Conservation (phyloP, 1,140 invertebrate genomes). For the Penaeus chinensis region DNA sequence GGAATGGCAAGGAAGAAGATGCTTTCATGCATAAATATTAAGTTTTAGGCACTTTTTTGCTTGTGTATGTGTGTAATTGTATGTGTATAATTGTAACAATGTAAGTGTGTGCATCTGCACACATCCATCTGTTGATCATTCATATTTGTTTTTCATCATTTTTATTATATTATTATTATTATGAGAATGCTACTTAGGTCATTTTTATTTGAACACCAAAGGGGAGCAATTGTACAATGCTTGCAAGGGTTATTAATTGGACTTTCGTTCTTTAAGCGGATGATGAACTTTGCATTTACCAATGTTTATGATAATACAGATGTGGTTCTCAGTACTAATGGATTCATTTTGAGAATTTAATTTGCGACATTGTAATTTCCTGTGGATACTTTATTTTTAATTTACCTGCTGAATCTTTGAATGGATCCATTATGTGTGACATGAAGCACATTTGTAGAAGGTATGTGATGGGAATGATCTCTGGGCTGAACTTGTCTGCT, state of each 20-base stretch:
- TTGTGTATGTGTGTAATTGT: slow-evolving; percentile 9
- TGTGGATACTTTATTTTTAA: too few relatives aligned
- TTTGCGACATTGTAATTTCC: too few relatives aligned
- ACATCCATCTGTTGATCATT: not conserved
- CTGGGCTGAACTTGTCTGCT: slow-evolving; percentile 54
- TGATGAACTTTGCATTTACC: slow-evolving; percentile 34
- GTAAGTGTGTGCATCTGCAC: not conserved
- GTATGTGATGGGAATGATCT: slow-evolving; percentile 49
- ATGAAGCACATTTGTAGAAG: slow-evolving; percentile 2
- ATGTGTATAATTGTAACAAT: not conserved
- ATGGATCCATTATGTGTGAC: not conserved
- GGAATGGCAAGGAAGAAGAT: too few relatives aligned
- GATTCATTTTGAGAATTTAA: too few relatives aligned
- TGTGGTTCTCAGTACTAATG: not conserved
- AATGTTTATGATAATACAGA: slow-evolving; percentile 18
- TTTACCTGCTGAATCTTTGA: not conserved
- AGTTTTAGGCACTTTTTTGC: not conserved
- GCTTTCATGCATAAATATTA: too few relatives aligned
- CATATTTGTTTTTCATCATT: slow-evolving; percentile 9
- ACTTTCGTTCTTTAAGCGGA: slow-evolving; percentile 35
- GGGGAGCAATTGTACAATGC: slow-evolving; percentile 40
- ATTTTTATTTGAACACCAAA: slow-evolving; percentile 27
- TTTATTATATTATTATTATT: not conserved
- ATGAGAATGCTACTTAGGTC: slow-evolving; percentile 38
- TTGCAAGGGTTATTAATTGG: slow-evolving; percentile 41